phyloP scores from a whole-genome alignment of 2,113 vertebrate species.

The Chunga burmeisteri region DNA sequence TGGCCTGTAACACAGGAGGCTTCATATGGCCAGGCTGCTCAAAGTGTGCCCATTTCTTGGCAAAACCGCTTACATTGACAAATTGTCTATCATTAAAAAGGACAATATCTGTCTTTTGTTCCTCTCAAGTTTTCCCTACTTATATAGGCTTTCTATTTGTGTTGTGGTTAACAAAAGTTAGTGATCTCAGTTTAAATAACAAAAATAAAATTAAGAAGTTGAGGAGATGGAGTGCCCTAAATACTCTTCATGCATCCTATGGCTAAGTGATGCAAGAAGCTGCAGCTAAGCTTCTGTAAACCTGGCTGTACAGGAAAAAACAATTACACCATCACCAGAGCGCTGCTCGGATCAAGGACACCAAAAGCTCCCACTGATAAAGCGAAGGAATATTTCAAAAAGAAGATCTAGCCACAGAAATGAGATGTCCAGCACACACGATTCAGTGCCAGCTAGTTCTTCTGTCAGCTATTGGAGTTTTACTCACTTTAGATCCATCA shows the following conservation, averaged over 20 bases:
- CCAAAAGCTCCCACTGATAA: neutral
- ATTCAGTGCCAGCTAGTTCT: neutral
- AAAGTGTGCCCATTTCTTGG: neutral
- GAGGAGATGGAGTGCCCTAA: neutral
- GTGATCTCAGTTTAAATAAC: neutral
- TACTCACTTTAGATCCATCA: neutral
- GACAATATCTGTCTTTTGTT: neutral
- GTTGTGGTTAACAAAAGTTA: neutral
- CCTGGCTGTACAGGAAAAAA: neutral
- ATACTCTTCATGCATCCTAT: neutral
- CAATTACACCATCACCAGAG: neutral
- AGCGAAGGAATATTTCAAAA: neutral
- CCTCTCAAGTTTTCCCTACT: neutral
- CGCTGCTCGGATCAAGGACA: neutral
- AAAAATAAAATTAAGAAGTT: neutral
- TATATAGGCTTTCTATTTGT: neutral
- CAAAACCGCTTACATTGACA: neutral
- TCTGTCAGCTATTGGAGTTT: neutral
- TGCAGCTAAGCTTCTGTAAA: neutral
- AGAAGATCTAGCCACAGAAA: neutral
- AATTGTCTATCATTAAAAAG: neutral
- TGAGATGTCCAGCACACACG: rapidly evolving
- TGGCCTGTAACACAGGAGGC: neutral
- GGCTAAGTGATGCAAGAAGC: neutral
- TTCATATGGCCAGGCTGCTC: neutral